Percentiles rank a stretch among this genome's conserved stretches.
These are phyloP conservation scores for Pachydiplax longipennis DNA, from an alignment of 2,888 invertebrate genomes.

Conservation along the genomic window DNA sequence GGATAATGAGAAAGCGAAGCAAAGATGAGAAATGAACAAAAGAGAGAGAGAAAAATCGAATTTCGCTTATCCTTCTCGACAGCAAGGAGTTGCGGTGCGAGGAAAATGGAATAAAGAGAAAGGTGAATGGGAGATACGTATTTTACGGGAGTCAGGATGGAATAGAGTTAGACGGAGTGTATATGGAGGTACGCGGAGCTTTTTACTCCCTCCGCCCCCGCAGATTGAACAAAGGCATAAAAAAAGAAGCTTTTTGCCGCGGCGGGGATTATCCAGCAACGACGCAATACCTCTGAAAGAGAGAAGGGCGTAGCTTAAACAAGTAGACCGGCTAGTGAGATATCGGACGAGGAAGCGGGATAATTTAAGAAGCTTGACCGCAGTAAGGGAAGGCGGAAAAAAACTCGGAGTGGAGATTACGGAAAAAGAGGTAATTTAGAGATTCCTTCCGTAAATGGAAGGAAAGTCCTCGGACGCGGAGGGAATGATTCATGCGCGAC, in stretches of 20 bases:
- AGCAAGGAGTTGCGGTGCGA: no score
- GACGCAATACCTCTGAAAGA: neutral
- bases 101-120: no score
- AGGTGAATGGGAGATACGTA: neutral
- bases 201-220: neutral
- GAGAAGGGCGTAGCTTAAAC: neutral
- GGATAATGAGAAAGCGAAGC: neutral
- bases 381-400: neutral
- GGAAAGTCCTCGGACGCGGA: neutral
- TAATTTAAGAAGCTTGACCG: constrained; percentile 1
- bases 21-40: neutral
- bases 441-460: neutral
- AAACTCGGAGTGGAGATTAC: neutral
- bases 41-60: no score
- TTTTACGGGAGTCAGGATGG: neutral
- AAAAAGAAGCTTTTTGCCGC: neutral
- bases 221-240: neutral
- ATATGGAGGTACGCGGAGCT: neutral
- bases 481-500: no score
- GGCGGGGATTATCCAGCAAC: neutral
- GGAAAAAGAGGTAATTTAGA: neutral
- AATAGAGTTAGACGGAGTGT: neutral
- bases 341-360: neutral
- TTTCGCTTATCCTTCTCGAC: no score
- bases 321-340: neutral